Evolutionary conservation across 2,888 invertebrate species (phyloP).

Genomic region (Synanthedon formicaeformis): DNA sequence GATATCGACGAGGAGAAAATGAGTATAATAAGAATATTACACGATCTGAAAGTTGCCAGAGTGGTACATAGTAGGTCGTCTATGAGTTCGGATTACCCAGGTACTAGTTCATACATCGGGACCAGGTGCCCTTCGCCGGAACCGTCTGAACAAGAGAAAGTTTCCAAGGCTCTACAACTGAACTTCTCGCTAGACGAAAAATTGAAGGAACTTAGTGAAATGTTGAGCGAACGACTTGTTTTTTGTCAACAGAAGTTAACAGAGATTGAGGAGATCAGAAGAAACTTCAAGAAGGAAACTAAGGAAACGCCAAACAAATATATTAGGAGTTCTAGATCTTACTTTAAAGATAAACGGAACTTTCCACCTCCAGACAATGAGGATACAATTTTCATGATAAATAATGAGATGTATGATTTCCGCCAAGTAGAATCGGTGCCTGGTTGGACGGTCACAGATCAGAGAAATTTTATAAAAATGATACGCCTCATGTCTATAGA

Average conservation of each 20-base stretch:
- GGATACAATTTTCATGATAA: slow-evolving; percentile 61
- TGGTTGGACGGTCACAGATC: slow-evolving; percentile 72
- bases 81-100: no score
- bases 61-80: no score
- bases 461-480: slow-evolving; percentile 58
- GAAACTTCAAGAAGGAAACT: slow-evolving; percentile 12
- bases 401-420: slow-evolving; percentile 52
- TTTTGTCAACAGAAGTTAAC: slow-evolving; percentile 39
- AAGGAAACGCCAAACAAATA: slow-evolving; percentile 24
- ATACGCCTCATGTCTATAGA: slow-evolving; percentile 47
- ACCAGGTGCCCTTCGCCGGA: no score
- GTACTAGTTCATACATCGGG: no score
- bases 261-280: slow-evolving; percentile 13
- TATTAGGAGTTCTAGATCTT: slow-evolving; percentile 68
- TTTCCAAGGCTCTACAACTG: slow-evolving; percentile 23
- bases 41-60: no score
- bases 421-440: slow-evolving; percentile 48
- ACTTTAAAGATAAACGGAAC: slow-evolving; percentile 73
- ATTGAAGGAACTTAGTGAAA: slow-evolving; percentile 32
- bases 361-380: slow-evolving; percentile 70
- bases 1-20: no score
- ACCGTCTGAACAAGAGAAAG: no score
- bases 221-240: slow-evolving; percentile 27
- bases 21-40: no score
- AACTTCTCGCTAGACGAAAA: slow-evolving; percentile 48